Evolutionary conservation across 2,888 invertebrate species (phyloP).

Genomic region (Subacronicta megacephala): DNA sequence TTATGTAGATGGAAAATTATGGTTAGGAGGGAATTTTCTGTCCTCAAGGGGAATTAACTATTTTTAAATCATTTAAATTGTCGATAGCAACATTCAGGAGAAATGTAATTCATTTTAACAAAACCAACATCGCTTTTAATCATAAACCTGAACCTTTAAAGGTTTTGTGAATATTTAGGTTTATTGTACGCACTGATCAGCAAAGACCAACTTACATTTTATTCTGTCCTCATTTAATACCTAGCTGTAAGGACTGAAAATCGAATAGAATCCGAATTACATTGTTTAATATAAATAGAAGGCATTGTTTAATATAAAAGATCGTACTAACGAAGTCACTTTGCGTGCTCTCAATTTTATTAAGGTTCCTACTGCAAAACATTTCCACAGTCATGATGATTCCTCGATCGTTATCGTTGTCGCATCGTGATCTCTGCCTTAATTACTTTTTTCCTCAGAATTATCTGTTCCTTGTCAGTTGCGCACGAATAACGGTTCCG

Average conservation of each 20-base stretch:
- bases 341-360: constrained; percentile 29
- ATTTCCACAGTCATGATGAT: constrained; percentile 46
- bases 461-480: constrained; percentile 48
- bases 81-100: no score
- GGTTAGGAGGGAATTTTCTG: not conserved
- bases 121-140: no score
- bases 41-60: not conserved
- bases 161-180: no score
- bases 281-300: no score
- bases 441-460: constrained; percentile 41
- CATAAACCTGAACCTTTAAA: no score
- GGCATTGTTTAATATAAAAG: no score
- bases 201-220: no score
- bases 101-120: no score
- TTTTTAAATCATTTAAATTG: not conserved
- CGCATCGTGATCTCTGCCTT: constrained; percentile 40
- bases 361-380: constrained; percentile 13
- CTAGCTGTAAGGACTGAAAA: no score
- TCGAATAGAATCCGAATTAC: no score
- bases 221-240: no score
- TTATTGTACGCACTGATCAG: no score
- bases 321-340: constrained; percentile 3
- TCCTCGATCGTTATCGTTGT: constrained; percentile 36
- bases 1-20: constrained; percentile 20
- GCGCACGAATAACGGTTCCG: constrained; percentile 60